phyloP scores from a whole-genome alignment of 2,113 vertebrate genomes.

The Rhabdomys dilectus region DNA sequence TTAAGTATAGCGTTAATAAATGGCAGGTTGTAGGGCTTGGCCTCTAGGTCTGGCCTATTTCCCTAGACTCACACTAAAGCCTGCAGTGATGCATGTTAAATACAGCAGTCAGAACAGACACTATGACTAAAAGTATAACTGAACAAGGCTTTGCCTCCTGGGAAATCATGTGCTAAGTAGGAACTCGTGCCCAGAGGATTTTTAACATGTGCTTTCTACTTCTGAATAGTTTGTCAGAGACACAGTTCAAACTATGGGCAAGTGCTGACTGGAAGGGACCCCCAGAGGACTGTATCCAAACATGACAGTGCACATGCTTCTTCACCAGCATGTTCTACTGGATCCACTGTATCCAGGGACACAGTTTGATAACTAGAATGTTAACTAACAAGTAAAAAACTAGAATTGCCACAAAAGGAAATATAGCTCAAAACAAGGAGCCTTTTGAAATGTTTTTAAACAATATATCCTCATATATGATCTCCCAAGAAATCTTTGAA shows the following conservation, averaged over 20 bases:
- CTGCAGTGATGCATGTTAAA: background rate
- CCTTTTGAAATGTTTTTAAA: constrained; percentile 67
- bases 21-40: constrained; percentile 14
- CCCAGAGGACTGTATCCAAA: background rate
- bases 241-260: background rate
- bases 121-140: background rate
- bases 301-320: background rate
- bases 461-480: constrained; percentile 30
- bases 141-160: constrained; percentile 3
- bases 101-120: background rate
- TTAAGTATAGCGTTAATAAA: constrained; percentile 61
- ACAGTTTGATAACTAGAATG: constrained; percentile 6
- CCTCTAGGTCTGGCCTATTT: constrained; percentile 25
- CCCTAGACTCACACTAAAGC: background rate
- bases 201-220: constrained; percentile 33
- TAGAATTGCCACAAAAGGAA: constrained; percentile 29
- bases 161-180: constrained; percentile 22
- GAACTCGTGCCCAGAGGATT: background rate
- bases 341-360: background rate
- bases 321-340: background rate
- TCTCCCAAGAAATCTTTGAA: constrained; percentile 70
- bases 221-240: constrained; percentile 18
- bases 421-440: constrained; percentile 30
- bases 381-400: constrained; percentile 15
- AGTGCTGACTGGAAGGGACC: background rate